A percentile compares a stretch with the other conserved stretches of the same genome.
phyloP scores from a whole-genome alignment of 2,113 vertebrate genomes.

The Strix aluco region DNA sequence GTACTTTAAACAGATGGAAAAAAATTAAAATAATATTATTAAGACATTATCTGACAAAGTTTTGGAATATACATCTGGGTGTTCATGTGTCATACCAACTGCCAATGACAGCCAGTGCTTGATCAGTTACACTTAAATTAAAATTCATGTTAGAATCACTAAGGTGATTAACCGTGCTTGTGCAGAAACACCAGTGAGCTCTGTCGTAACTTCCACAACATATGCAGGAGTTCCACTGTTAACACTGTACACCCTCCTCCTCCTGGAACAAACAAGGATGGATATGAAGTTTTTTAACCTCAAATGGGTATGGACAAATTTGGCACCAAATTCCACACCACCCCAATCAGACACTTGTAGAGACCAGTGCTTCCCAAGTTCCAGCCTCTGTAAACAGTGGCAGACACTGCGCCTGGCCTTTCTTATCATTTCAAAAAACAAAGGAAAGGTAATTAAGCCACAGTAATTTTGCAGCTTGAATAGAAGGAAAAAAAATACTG shows the following conservation, averaged over 20 bases:
- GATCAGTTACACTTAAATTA: neutral
- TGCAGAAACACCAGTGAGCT: neutral
- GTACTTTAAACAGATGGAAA: constrained; percentile 53
- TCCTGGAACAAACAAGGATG: neutral
- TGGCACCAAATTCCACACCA: neutral
- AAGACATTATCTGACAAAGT: neutral
- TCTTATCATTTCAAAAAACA: neutral
- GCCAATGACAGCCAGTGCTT: neutral
- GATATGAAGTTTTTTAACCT: neutral
- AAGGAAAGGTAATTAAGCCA: neutral
- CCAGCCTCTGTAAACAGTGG: neutral
- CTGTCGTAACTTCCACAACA: neutral
- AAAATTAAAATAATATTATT: constrained; percentile 7
- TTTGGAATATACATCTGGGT: constrained; percentile 44
- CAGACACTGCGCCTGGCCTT: neutral
- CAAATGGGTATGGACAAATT: neutral
- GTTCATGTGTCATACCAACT: constrained; percentile 25
- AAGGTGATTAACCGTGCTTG: neutral
- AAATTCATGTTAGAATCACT: neutral
- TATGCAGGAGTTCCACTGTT: neutral
- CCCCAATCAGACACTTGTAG: neutral
- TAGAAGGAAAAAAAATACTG: neutral
- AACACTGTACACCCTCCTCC: neutral
- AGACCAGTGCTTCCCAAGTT: neutral
- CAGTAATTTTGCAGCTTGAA: neutral